Evolutionary conservation across 92 coral and sea anemone species (phyloP).

Genomic region (Epizoanthus scotinus): DNA sequence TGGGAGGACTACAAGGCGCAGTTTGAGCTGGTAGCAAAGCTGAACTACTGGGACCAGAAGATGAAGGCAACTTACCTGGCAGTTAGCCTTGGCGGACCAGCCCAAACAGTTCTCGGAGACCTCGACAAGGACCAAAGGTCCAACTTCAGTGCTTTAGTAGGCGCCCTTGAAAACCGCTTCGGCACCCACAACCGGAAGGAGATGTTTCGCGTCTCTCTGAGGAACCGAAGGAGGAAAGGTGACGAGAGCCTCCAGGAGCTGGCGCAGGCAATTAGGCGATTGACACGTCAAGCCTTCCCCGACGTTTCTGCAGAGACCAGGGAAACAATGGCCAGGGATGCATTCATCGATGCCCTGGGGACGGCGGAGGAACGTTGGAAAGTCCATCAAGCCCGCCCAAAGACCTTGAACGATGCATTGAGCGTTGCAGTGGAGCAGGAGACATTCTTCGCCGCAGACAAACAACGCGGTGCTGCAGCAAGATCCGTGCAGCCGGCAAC

Average conservation of each 20-base stretch:
- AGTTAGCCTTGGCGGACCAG: slow-evolving; percentile 50
- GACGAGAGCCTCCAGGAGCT: slow-evolving; percentile 49
- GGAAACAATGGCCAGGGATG: slow-evolving; percentile 32
- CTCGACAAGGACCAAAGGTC: slow-evolving; percentile 39
- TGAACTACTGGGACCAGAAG: slow-evolving; percentile 46
- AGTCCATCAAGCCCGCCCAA: slow-evolving; percentile 39
- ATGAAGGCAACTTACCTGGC: slow-evolving; percentile 53
- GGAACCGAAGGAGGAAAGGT: slow-evolving; percentile 20
- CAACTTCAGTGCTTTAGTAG: slow-evolving; percentile 25
- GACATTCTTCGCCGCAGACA: slow-evolving; percentile 39
- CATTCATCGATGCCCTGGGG: slow-evolving; percentile 45
- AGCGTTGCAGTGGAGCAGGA: slow-evolving; percentile 40
- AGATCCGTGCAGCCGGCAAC: slow-evolving; percentile 2
- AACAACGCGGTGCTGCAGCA: slow-evolving; percentile 1
- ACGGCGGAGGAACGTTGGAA: slow-evolving; percentile 42
- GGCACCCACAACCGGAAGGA: slow-evolving; percentile 44
- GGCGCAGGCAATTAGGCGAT: slow-evolving; percentile 47
- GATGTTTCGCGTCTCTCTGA: slow-evolving; percentile 36
- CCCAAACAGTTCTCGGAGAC: slow-evolving; percentile 55
- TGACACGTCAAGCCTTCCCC: slow-evolving; percentile 40
- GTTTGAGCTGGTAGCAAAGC: slow-evolving; percentile 47
- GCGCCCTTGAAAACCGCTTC: slow-evolving; percentile 35
- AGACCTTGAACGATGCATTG: slow-evolving; percentile 1
- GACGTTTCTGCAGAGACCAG: slow-evolving; percentile 16
- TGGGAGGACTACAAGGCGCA: slow-evolving; percentile 64